phyloP scores from a whole-genome alignment of 2,888 invertebrate genomes.

The Cyclophora albipunctata region DNA sequence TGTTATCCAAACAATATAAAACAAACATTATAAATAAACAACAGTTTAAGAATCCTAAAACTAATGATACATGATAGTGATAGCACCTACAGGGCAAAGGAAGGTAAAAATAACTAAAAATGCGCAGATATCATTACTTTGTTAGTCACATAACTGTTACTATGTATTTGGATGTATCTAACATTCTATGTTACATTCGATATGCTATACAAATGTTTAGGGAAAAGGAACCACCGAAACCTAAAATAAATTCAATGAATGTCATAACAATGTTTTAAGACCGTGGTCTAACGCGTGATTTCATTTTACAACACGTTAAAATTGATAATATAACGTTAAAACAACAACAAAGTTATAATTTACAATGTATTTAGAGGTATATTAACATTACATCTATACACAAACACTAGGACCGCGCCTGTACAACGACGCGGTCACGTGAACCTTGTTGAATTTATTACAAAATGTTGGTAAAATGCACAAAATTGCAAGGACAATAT shows the following conservation, averaged over 20 bases:
- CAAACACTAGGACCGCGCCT: background rate
- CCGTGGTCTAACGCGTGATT: constrained; percentile 37
- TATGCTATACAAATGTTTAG: too few species aligned
- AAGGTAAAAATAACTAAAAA: too few species aligned
- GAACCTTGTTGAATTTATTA: too few species aligned
- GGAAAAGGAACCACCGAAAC: constrained; percentile 24
- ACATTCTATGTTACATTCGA: too few species aligned
- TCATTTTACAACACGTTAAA: constrained; percentile 27
- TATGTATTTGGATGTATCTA: too few species aligned
- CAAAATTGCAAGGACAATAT: too few species aligned
- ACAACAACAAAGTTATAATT: constrained; percentile 42
- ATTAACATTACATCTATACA: constrained; percentile 32
- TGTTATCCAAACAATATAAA: too few species aligned
- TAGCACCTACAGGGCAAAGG: constrained; percentile 18
- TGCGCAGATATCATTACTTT: too few species aligned
- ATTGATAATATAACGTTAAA: constrained; percentile 39
- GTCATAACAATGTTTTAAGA: constrained; percentile 35
- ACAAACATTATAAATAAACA: too few species aligned
- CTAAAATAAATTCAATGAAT: constrained; percentile 36
- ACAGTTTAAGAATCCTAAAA: background rate
- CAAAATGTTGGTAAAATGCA: too few species aligned
- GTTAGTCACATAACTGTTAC: too few species aligned
- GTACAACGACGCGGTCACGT: background rate
- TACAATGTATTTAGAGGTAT: constrained; percentile 33
- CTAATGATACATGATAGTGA: constrained; percentile 14